These are phyloP conservation scores for Fragum sueziense DNA, from an alignment of 2,888 invertebrate genomes.

Conservation along the genomic window DNA sequence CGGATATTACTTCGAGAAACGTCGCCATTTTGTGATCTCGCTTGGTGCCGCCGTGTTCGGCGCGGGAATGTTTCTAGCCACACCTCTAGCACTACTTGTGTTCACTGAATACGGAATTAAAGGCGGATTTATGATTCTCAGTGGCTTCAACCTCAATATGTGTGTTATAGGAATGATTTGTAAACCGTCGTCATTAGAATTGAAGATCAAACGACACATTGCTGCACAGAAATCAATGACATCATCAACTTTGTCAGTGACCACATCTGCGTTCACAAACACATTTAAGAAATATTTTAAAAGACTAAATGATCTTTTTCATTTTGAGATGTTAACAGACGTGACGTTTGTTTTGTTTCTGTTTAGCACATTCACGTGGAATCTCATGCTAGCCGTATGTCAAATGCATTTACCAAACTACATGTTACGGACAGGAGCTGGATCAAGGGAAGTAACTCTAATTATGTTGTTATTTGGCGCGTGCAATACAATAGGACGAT, in stretches of 20 bases:
- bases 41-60: conserved; percentile 50
- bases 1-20: conserved; percentile 59
- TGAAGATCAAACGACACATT: conserved; percentile 18
- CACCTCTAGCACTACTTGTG: conserved; percentile 51
- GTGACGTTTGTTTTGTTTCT: conserved; percentile 40
- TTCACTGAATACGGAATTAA: conserved; percentile 49
- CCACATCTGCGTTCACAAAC: not conserved
- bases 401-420: conserved; percentile 56
- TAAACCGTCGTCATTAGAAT: conserved; percentile 51
- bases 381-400: conserved; percentile 46
- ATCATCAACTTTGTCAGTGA: not conserved
- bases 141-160: conserved; percentile 50
- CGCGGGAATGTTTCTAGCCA: conserved; percentile 54
- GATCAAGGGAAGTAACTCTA: conserved; percentile 32
- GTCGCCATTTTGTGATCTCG: conserved; percentile 47
- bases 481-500: conserved; percentile 46
- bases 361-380: conserved; percentile 48
- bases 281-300: not conserved
- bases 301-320: conserved; percentile 24
- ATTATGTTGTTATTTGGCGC: conserved; percentile 53
- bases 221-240: not conserved
- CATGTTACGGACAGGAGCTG: conserved; percentile 27
- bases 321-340: conserved; percentile 33
- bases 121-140: conserved; percentile 53
- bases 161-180: conserved; percentile 55